These are phyloP conservation scores for Nineta flava DNA, from an alignment of 2,888 invertebrate species.

Conservation along the genomic window DNA sequence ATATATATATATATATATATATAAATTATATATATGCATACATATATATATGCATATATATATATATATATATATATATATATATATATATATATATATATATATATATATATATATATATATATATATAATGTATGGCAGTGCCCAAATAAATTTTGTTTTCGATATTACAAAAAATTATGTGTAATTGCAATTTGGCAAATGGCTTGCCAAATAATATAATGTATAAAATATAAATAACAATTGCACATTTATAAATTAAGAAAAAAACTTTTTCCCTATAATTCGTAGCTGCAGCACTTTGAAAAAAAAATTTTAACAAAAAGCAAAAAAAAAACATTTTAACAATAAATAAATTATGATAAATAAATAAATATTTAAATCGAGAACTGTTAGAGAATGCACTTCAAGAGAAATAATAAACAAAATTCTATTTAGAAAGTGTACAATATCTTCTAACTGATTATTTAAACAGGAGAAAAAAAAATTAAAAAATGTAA, in stretches of 20 bases:
- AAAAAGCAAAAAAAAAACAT: neutral
- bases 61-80: too few relatives aligned
- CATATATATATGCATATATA: too few relatives aligned
- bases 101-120: too few relatives aligned
- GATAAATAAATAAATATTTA: neutral
- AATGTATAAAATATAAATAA: too few relatives aligned
- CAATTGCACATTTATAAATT: neutral
- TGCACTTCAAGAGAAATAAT: slow-evolving; percentile 5
- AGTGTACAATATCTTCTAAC: neutral
- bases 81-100: too few relatives aligned
- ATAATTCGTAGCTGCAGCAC: neutral
- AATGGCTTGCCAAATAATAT: too few relatives aligned
- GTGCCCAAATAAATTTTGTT: too few relatives aligned
- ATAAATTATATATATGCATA: too few relatives aligned
- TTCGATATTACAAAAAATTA: too few relatives aligned
- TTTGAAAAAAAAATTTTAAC: neutral
- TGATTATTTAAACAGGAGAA: neutral
- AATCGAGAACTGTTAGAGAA: slow-evolving; percentile 3
- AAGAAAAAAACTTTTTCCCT: neutral
- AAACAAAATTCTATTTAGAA: neutral
- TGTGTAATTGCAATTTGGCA: too few relatives aligned
- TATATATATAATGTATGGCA: too few relatives aligned
- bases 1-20: too few relatives aligned
- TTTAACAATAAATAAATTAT: neutral
- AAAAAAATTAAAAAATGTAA: neutral